These are phyloP conservation scores for Tetramorium alpestre DNA, from an alignment of 1,140 invertebrate genomes.

Conservation along the genomic window DNA sequence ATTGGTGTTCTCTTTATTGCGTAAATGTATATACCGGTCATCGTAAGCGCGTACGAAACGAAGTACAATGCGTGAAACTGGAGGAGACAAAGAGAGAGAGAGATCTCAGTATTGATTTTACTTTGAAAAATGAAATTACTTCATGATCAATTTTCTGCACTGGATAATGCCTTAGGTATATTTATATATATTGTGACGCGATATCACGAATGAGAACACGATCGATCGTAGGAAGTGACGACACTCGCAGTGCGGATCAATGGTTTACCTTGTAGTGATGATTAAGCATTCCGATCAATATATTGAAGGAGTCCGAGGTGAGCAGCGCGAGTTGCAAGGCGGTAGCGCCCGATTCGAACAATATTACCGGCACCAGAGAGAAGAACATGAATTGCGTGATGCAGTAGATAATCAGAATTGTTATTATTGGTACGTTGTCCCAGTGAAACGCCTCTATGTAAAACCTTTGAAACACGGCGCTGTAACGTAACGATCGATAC, in stretches of 20 bases:
- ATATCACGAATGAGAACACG: neutral
- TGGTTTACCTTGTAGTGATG: conserved; percentile 92
- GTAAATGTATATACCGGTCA: conserved; percentile 92
- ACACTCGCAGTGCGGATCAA: neutral
- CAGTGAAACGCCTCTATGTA: conserved; percentile 86
- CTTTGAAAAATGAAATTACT: neutral
- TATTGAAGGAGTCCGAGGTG: conserved; percentile 94
- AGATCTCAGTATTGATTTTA: neutral
- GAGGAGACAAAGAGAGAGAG: conserved; percentile 73
- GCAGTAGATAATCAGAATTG: conserved; percentile 88
- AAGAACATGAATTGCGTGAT: conserved; percentile 92
- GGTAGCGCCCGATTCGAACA: conserved; percentile 92
- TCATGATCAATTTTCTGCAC: neutral
- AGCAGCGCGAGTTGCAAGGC: conserved; percentile 93
- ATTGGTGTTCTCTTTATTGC: conserved; percentile 88
- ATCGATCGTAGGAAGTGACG: neutral
- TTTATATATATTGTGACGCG: neutral
- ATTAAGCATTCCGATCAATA: conserved; percentile 92
- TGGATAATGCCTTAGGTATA: neutral
- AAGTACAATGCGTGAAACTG: conserved; percentile 94
- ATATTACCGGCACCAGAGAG: conserved; percentile 91
- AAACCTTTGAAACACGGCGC: conserved; percentile 84
- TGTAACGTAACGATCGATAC: conserved; percentile 64
- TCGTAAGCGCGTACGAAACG: conserved; percentile 91
- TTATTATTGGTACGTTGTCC: conserved; percentile 86